Evolutionary conservation across 2,113 vertebrate species (phyloP).

Genomic region (Raja brachyura): DNA sequence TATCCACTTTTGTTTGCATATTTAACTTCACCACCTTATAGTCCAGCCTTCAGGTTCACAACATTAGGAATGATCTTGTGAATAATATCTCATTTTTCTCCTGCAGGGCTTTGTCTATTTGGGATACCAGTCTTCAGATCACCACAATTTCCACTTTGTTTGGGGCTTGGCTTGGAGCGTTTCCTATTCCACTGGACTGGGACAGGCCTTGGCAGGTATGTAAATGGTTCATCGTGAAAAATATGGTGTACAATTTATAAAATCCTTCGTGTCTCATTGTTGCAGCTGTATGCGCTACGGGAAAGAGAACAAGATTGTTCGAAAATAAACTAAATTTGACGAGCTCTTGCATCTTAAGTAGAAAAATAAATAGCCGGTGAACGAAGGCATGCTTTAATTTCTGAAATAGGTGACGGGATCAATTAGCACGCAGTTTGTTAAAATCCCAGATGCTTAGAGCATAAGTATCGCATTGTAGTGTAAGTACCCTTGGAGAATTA

Average conservation of each 20-base stretch:
- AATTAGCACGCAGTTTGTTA: not conserved
- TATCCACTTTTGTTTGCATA: not conserved
- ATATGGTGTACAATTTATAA: not conserved
- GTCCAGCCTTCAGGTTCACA: not conserved
- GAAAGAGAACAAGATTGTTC: not conserved
- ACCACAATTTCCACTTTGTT: slow-evolving; percentile 73
- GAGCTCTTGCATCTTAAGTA: not conserved
- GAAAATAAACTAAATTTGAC: not conserved
- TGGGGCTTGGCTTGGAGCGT: slow-evolving; percentile 85
- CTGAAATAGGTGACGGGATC: not conserved
- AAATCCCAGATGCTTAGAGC: not conserved
- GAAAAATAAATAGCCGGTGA: not conserved
- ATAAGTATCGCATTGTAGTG: not conserved
- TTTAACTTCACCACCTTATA: not conserved
- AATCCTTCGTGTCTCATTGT: not conserved
- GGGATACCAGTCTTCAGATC: slow-evolving; percentile 90
- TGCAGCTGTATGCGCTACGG: not conserved
- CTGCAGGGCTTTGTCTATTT: slow-evolving; percentile 78
- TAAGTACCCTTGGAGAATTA: slow-evolving; percentile 3
- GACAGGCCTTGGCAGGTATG: slow-evolving; percentile 95
- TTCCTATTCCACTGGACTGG: slow-evolving; percentile 94
- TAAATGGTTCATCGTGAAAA: not conserved
- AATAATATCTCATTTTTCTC: slow-evolving; percentile 30
- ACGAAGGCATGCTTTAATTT: not conserved
- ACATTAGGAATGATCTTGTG: not conserved